Percentiles rank a stretch among this genome's conserved stretches.
Conservation (phyloP, 1,140 invertebrate genomes). For the Heliothis subflexa region DNA sequence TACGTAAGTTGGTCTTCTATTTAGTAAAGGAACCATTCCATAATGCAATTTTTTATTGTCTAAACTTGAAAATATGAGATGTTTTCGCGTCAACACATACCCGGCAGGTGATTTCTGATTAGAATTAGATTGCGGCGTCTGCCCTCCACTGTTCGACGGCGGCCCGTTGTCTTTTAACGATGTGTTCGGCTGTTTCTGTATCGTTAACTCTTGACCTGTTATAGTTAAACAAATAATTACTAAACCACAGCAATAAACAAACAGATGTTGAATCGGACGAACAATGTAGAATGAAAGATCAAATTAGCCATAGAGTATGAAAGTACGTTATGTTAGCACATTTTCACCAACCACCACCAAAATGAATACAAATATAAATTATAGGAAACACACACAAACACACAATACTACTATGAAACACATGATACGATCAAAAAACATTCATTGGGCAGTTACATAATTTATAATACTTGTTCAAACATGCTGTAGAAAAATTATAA, state of each 20-base stretch:
- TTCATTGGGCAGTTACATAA: conserved; percentile 16
- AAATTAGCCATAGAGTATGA: conserved; percentile 86
- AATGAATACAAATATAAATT: conserved; percentile 67
- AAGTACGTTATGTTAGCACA: conserved; percentile 83
- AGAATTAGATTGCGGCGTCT: conserved; percentile 80
- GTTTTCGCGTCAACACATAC: conserved; percentile 78
- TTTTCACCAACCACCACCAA: conserved; percentile 86
- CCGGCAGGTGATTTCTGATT: conserved; percentile 87
- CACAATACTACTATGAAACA: conserved; percentile 52
- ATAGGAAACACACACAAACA: conserved; percentile 57
- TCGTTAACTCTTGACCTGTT: conserved; percentile 95
- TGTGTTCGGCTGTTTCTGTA: conserved; percentile 98
- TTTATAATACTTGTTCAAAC: background rate
- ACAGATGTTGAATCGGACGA: conserved; percentile 17
- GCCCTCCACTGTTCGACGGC: conserved; percentile 78
- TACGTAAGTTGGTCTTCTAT: too few relatives aligned
- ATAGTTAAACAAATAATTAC: conserved; percentile 26
- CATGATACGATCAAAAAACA: conserved; percentile 33
- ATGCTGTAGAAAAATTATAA: too few relatives aligned
- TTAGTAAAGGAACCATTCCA: too few relatives aligned
- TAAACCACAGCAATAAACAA: background rate
- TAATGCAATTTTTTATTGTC: too few relatives aligned
- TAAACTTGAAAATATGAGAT: too few relatives aligned
- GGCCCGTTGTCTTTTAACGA: conserved; percentile 91
- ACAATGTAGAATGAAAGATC: conserved; percentile 65